These are phyloP conservation scores for Apostichopus californicus DNA, from an alignment of 35 echinoderm and acorn worm genomes.

Conservation along the genomic window DNA sequence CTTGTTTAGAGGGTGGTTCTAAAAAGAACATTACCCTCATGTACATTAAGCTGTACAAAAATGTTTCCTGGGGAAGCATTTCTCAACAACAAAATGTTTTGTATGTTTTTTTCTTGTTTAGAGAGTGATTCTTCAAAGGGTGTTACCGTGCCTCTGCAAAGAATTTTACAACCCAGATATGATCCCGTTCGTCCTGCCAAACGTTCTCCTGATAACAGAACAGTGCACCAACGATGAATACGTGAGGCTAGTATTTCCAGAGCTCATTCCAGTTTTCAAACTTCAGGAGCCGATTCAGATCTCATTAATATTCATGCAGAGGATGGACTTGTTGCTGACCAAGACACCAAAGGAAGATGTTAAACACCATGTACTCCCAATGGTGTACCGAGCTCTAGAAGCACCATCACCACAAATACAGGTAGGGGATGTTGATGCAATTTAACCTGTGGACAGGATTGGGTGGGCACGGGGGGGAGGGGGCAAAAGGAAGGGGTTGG, in stretches of 20 bases:
- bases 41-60: too few relatives aligned
- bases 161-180: slow-evolving; percentile 94
- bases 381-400: slow-evolving; percentile 93
- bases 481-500: neutral
- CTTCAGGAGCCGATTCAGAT: slow-evolving; percentile 98
- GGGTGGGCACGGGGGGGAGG: neutral
- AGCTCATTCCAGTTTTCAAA: slow-evolving; percentile 94
- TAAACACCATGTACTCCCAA: slow-evolving; percentile 91
- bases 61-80: too few relatives aligned
- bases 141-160: slow-evolving; percentile 83
- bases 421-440: slow-evolving; percentile 9
- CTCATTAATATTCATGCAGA: slow-evolving; percentile 96
- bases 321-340: slow-evolving; percentile 86
- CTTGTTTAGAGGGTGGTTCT: too few relatives aligned
- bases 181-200: slow-evolving; percentile 96
- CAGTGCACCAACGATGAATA: slow-evolving; percentile 86
- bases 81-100: neutral
- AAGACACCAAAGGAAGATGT: slow-evolving; percentile 94
- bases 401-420: slow-evolving; percentile 92
- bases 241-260: slow-evolving; percentile 72
- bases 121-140: slow-evolving; percentile 91
- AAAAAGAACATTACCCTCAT: too few relatives aligned
- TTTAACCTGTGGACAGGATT: neutral
- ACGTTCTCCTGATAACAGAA: slow-evolving; percentile 83
- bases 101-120: slow-evolving; percentile 12